Percentiles rank a stretch among this genome's conserved stretches.
phyloP scores from a whole-genome alignment of 2,888 invertebrate species.

The Cancer borealis region DNA sequence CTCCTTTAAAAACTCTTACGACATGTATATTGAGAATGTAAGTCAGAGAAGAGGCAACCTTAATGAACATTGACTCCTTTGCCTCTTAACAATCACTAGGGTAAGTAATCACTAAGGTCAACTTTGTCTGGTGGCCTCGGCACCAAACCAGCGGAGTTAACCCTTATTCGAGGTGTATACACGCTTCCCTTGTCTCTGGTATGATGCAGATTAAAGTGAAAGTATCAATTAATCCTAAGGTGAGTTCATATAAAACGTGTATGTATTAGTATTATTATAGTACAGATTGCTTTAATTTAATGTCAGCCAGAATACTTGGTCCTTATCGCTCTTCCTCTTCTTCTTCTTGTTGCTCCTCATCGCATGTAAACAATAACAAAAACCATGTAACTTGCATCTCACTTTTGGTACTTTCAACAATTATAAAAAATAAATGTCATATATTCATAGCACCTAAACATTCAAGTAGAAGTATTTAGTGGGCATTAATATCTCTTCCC shows the following conservation, averaged over 20 bases:
- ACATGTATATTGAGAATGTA: too few species aligned
- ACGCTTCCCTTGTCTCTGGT: too few species aligned
- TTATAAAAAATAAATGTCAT: background rate
- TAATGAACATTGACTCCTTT: too few species aligned
- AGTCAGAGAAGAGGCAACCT: too few species aligned
- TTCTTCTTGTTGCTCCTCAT: background rate
- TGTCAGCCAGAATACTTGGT: background rate
- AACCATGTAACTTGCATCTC: background rate
- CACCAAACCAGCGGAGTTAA: too few species aligned
- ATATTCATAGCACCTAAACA: background rate
- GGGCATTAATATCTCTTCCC: background rate
- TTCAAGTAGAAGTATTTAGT: background rate
- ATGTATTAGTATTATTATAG: background rate
- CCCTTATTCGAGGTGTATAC: too few species aligned
- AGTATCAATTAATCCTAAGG: too few species aligned
- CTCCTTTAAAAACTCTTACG: too few species aligned
- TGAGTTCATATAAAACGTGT: background rate
- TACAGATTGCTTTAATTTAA: background rate
- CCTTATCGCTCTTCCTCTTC: background rate
- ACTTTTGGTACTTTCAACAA: background rate
- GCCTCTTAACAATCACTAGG: too few species aligned
- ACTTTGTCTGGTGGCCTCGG: too few species aligned
- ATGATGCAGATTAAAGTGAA: too few species aligned
- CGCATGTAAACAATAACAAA: constrained; percentile 31
- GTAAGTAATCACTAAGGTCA: too few species aligned